Evolutionary conservation across 53 echinoderm and acorn worm genomes (phyloP), one percentile per base, ranked within the genome.

Genomic region (Arbacia lixula): DNA sequence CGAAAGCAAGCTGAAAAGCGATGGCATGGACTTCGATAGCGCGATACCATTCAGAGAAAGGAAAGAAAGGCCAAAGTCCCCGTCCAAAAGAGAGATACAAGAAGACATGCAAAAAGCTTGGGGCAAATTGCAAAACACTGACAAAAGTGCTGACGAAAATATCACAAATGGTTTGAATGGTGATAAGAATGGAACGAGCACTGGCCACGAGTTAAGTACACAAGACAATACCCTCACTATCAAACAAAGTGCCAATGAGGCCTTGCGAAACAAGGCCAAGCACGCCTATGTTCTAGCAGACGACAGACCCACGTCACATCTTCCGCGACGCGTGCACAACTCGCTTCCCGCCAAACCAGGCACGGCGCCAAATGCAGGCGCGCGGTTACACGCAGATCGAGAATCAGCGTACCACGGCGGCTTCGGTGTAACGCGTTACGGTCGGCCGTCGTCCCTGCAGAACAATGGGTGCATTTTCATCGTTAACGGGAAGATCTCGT

Each of bases 81-180:
- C 88, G 5, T 83, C 88, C 10, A 83, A 83, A 34, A 64, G 83
- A 72, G 54, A 73, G 41, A 73, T 88, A 43, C 65, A 73, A 22
- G 88, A 88, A 24, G 88, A 88, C 30, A 73, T 88, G 84, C 51
- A 74, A 53, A 83, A 83, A 36, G 83, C 63, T 32, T 83, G 83
- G 66, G 43, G 32, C 20, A 36, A 71, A 36, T 17, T 83, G 5
- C 62, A 88, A 62, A 60, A 33, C 1, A 61, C 50, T 53, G 27
- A 32, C 1, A 58, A 56, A 12, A 82, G 61, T 24, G 49, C 31
- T 55, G 82, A 87, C 20, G 64, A 81, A 26, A 66, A 68, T 28
- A n/a, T n/a, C n/a, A 5, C 12, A 5, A 56, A 56, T 21, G 14
- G 21, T 56, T n/a, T n/a, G n/a, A 34, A 53, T 3, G 53, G 31